These are phyloP conservation scores for Calameuta pallipes DNA, from an alignment of 2,888 invertebrate species.

Conservation along the genomic window DNA sequence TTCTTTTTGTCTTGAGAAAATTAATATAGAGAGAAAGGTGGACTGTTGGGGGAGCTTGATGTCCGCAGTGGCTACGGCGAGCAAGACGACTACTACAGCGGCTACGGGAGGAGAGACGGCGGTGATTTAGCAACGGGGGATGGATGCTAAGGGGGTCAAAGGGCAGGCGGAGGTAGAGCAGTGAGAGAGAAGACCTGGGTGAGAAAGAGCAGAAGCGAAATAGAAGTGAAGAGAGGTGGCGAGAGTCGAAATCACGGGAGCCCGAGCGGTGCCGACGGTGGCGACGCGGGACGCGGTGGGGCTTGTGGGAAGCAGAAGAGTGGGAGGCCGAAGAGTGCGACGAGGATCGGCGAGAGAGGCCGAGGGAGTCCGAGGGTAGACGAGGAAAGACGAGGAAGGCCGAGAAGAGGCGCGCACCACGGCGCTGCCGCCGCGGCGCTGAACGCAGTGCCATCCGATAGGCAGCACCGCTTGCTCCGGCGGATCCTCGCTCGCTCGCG, in stretches of 20 bases:
- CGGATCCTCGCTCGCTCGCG: slow-evolving; percentile 36
- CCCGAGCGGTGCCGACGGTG: not conserved
- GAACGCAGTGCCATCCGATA: slow-evolving; percentile 58
- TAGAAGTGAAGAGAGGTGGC: not conserved
- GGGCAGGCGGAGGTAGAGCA: slow-evolving; percentile 35
- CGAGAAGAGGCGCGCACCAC: slow-evolving; percentile 36
- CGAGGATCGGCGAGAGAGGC: slow-evolving; percentile 2
- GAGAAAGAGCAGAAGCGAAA: slow-evolving; percentile 28
- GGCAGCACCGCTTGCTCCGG: slow-evolving; percentile 56
- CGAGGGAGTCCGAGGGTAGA: slow-evolving; percentile 13
- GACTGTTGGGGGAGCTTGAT: not conserved
- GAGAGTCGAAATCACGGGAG: not conserved
- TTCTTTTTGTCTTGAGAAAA: not conserved
- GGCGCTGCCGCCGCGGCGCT: slow-evolving; percentile 48
- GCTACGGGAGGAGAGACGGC: not conserved
- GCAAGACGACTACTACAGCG: not conserved
- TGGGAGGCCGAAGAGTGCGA: not conserved
- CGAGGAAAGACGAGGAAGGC: slow-evolving; percentile 46
- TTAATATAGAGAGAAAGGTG: not conserved
- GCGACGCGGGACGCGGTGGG: not conserved
- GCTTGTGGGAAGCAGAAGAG: not conserved
- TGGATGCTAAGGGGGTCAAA: not conserved
- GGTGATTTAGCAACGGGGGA: not conserved
- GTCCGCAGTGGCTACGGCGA: not conserved
- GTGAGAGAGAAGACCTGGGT: slow-evolving; percentile 8